Evolutionary conservation across 2,797 vertebrate genomes (phyloP).

Genomic region (Buphagus erythrorhynchus): DNA sequence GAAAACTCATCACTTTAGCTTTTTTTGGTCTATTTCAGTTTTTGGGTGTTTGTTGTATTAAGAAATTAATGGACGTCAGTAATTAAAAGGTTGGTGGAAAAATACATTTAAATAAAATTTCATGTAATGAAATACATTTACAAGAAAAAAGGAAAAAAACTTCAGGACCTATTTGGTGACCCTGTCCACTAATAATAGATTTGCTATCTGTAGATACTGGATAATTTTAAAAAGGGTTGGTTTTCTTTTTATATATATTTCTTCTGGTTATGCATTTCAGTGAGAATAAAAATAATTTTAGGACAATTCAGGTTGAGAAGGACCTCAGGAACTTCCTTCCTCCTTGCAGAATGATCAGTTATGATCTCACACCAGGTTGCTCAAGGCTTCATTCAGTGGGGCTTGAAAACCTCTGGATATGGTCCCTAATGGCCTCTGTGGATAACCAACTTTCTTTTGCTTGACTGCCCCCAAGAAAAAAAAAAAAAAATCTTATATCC

Average conservation of each 20-base stretch:
- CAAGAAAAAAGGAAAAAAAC: neutral
- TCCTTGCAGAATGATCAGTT: neutral
- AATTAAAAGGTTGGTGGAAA: neutral
- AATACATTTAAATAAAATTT: neutral
- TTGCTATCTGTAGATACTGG: neutral
- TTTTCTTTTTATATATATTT: neutral
- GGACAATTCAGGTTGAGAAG: neutral
- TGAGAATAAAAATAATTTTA: neutral
- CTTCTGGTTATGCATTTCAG: neutral
- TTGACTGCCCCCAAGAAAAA: neutral
- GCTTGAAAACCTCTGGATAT: neutral
- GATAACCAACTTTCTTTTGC: neutral
- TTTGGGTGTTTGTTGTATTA: neutral
- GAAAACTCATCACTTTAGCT: neutral
- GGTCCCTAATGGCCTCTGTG: accelerated
- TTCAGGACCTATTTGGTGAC: neutral
- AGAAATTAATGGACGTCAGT: neutral
- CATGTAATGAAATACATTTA: neutral
- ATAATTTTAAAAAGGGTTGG: accelerated
- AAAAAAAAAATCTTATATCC: neutral
- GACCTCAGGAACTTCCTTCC: neutral
- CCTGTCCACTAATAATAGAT: neutral
- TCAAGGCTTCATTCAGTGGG: neutral
- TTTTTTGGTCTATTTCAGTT: neutral
- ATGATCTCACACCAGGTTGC: neutral